Percentiles rank a stretch among this genome's conserved stretches.
Evolutionary conservation across 2,113 vertebrate species (phyloP).

Genomic region (Oriolus oriolus): DNA sequence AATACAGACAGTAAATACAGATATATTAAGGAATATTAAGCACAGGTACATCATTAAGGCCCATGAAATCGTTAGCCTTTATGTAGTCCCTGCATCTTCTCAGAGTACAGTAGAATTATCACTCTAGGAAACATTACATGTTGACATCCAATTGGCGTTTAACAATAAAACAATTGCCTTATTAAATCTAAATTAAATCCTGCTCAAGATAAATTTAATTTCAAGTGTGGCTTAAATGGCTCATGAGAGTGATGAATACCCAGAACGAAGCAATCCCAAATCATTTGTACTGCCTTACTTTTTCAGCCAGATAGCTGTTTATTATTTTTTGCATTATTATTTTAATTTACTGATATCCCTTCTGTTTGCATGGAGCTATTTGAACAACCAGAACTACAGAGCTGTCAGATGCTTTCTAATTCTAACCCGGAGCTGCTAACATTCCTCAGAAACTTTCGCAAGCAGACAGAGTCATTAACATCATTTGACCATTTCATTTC

Average conservation of each 20-base stretch:
- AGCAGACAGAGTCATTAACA: constrained; percentile 46
- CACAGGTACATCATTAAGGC: neutral
- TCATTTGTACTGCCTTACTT: neutral
- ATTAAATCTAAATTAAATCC: constrained; percentile 59
- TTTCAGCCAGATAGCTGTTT: constrained; percentile 18
- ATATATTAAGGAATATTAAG: neutral
- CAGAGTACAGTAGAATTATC: neutral
- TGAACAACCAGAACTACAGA: neutral
- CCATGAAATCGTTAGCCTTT: neutral
- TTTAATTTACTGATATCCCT: constrained; percentile 9
- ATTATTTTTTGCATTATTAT: constrained; percentile 12
- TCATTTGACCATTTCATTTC: constrained; percentile 57
- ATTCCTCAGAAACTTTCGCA: constrained; percentile 38
- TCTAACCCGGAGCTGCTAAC: neutral
- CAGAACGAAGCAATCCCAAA: neutral
- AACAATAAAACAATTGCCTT: constrained; percentile 54
- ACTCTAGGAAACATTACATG: neutral
- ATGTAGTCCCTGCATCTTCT: neutral
- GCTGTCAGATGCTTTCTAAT: constrained; percentile 17
- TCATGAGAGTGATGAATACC: constrained; percentile 32
- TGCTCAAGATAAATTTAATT: constrained; percentile 53
- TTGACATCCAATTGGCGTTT: constrained; percentile 41
- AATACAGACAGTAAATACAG: neutral
- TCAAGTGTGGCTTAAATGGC: constrained; percentile 33
- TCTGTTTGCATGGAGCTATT: neutral